phyloP scores from a whole-genome alignment of 1,140 invertebrate genomes.

The Drosophila pruinosa region DNA sequence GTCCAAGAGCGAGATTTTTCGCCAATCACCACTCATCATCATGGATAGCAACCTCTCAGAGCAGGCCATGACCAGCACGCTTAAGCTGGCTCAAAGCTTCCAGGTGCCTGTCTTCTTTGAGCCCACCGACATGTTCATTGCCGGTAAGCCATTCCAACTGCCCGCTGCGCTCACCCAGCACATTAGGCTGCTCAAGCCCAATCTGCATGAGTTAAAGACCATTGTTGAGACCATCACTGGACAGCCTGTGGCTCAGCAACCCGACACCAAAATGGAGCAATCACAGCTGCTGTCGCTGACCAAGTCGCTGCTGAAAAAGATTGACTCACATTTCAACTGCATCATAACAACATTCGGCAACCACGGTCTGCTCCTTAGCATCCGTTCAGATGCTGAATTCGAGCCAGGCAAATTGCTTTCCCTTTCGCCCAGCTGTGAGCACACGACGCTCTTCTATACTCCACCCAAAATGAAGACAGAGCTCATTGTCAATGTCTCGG shows the following conservation, averaged over 20 bases:
- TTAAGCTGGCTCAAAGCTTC: conserved; percentile 85
- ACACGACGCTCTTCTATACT: conserved; percentile 82
- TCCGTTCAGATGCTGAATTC: conserved; percentile 52
- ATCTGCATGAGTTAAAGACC: conserved; percentile 87
- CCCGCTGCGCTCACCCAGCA: conserved; percentile 66
- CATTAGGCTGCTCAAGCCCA: conserved; percentile 88
- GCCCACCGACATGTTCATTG: conserved; percentile 87
- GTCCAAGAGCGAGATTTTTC: conserved; percentile 84
- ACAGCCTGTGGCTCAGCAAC: conserved; percentile 7
- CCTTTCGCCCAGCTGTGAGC: not conserved
- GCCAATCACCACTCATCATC: conserved; percentile 88
- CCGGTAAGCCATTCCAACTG: conserved; percentile 84
- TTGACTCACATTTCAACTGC: conserved; percentile 83
- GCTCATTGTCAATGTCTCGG: conserved; percentile 86
- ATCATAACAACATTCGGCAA: conserved; percentile 85
- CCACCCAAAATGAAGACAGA: conserved; percentile 76
- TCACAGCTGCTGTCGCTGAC: conserved; percentile 37
- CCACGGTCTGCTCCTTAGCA: conserved; percentile 84
- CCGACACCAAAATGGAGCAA: conserved; percentile 12
- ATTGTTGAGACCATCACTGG: conserved; percentile 82
- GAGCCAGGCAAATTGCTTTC: conserved; percentile 42
- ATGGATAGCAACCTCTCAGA: conserved; percentile 91
- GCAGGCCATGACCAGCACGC: conserved; percentile 86
- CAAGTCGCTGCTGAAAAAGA: conserved; percentile 45
- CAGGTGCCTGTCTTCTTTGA: conserved; percentile 89